Conservation (phyloP, 2,888 invertebrate genomes). For the Caenorhabditis sp. region DNA sequence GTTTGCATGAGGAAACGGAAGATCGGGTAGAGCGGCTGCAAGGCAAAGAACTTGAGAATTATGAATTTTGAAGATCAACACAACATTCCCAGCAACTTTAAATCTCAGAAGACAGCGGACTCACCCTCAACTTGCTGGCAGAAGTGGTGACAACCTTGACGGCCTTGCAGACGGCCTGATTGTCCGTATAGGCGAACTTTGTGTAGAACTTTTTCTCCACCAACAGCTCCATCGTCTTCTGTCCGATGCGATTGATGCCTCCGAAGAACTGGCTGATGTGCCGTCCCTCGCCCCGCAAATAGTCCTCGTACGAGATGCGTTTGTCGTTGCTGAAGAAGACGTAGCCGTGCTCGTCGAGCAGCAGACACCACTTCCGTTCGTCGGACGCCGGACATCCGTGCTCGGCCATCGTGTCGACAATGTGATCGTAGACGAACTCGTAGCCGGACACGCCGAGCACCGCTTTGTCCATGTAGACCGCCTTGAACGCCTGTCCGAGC, state of each 20-base stretch:
- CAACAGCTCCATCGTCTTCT: constrained; percentile 75
- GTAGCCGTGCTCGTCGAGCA: constrained; percentile 78
- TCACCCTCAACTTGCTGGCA: constrained; percentile 53
- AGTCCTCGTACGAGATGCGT: constrained; percentile 66
- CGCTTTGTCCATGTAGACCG: constrained; percentile 74
- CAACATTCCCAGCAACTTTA: too few relatives aligned
- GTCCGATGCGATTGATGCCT: constrained; percentile 74
- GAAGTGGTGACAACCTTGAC: constrained; percentile 47
- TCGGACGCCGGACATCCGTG: constrained; percentile 71
- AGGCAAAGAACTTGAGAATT: too few relatives aligned
- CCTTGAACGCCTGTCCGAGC: constrained; percentile 73
- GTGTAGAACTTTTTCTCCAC: constrained; percentile 75
- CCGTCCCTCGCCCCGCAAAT: constrained; percentile 55
- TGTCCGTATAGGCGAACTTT: constrained; percentile 69
- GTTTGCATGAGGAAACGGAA: constrained; percentile 44
- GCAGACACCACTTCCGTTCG: constrained; percentile 69
- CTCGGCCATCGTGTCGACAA: constrained; percentile 69
- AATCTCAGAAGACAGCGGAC: too few relatives aligned
- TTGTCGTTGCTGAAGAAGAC: constrained; percentile 74
- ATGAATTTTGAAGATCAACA: too few relatives aligned
- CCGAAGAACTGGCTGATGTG: constrained; percentile 75
- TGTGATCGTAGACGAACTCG: constrained; percentile 76
- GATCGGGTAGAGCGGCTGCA: constrained; percentile 45
- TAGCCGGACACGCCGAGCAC: constrained; percentile 76
- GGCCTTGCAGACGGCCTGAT: constrained; percentile 74